phyloP scores from a whole-genome alignment of 2,888 invertebrate species.

The Thalpophila matura region DNA sequence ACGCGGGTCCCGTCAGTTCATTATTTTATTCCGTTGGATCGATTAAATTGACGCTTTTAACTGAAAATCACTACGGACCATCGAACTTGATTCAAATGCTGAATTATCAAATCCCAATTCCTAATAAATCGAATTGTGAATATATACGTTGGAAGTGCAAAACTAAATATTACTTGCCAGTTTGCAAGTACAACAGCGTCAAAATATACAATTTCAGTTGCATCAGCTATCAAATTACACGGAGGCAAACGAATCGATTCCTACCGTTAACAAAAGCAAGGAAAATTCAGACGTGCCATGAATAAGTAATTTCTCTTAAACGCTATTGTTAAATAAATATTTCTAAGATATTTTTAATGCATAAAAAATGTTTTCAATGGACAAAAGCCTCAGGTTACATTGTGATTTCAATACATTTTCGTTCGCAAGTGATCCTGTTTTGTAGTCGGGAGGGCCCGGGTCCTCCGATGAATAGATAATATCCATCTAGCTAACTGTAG shows the following conservation, averaged over 20 bases:
- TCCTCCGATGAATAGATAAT: conserved; percentile 87
- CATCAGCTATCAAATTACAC: conserved; percentile 65
- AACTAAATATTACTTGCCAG: conserved; percentile 37
- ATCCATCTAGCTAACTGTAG: conserved; percentile 84
- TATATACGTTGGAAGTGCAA: conserved; percentile 31
- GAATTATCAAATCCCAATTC: conserved; percentile 41
- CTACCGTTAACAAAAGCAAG: conserved; percentile 75
- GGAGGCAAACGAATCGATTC: conserved; percentile 71
- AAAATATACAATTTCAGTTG: conserved; percentile 61
- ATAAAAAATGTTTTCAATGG: conserved; percentile 81
- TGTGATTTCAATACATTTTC: conserved; percentile 90
- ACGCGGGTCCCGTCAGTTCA: conserved; percentile 83
- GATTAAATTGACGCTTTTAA: conserved; percentile 80
- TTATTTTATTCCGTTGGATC: conserved; percentile 87
- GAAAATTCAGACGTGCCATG: conserved; percentile 82
- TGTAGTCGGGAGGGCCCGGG: conserved; percentile 78
- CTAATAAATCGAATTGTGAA: conserved; percentile 33
- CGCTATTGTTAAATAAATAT: conserved; percentile 85
- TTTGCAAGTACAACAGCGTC: conserved; percentile 39
- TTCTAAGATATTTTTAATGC: conserved; percentile 71
- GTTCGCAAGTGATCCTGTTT: conserved; percentile 87
- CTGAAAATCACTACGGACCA: conserved; percentile 63
- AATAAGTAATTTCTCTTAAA: conserved; percentile 86
- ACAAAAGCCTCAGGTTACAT: conserved; percentile 86
- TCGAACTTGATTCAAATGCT: conserved; percentile 53